Evolutionary conservation across 2,113 vertebrate species (phyloP).

Genomic region (Alosa alosa): DNA sequence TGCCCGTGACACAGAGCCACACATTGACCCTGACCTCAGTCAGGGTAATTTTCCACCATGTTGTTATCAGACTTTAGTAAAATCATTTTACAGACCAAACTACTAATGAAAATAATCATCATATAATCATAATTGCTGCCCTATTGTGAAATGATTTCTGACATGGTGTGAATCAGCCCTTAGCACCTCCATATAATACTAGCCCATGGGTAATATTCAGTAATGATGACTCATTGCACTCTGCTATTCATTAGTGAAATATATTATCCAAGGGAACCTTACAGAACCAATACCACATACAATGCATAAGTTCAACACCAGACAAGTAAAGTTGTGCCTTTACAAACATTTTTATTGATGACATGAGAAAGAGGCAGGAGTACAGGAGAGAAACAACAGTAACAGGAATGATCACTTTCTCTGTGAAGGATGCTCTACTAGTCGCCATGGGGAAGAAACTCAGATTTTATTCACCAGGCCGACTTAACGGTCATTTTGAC

Average conservation of each 20-base stretch:
- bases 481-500: neutral
- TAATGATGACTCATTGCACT: neutral
- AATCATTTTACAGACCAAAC: too few species aligned
- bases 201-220: neutral
- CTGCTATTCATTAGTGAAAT: neutral
- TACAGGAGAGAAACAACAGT: slow-evolving; percentile 3
- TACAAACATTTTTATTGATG: slow-evolving; percentile 15
- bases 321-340: neutral
- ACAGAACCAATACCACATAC: neutral
- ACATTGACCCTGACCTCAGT: too few species aligned
- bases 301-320: neutral
- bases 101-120: too few species aligned
- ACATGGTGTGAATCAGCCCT: neutral
- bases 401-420: neutral
- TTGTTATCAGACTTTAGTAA: too few species aligned
- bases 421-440: neutral
- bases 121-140: too few species aligned
- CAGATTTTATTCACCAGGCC: neutral
- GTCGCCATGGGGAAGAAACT: neutral
- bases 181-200: neutral
- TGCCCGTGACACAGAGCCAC: too few species aligned
- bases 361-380: neutral
- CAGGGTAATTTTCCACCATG: too few species aligned
- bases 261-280: neutral
- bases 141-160: too few species aligned